Conservation (phyloP, 2,797 vertebrate species). For the Lutjanus argentimaculatus region DNA sequence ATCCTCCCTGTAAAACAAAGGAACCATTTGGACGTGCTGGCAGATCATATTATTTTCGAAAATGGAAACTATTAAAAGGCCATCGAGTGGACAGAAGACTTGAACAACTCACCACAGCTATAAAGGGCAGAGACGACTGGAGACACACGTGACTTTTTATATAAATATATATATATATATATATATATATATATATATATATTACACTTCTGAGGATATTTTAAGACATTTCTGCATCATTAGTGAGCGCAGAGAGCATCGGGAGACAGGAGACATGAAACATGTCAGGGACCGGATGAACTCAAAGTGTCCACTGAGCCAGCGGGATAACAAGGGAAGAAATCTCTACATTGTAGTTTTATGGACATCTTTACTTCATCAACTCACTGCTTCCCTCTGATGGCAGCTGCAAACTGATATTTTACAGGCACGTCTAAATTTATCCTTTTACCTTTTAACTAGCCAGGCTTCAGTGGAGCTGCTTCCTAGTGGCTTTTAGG, state of each 20-base stretch:
- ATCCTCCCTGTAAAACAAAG: constrained; percentile 49
- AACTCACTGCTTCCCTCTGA: neutral
- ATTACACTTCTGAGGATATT: constrained; percentile 24
- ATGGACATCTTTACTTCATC: constrained; percentile 27
- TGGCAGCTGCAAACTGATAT: neutral
- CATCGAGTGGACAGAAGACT: constrained; percentile 34
- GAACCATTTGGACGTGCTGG: constrained; percentile 43
- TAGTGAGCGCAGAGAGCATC: constrained; percentile 1
- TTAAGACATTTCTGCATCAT: constrained; percentile 30
- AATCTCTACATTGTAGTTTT: constrained; percentile 2
- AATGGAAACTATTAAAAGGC: constrained; percentile 66
- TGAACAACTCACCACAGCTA: constrained; percentile 33
- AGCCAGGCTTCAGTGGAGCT: neutral
- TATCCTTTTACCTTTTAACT: neutral
- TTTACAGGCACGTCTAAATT: neutral
- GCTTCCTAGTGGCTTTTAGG: neutral
- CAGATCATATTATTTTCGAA: constrained; percentile 41
- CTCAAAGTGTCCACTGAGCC: constrained; percentile 14
- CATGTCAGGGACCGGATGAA: constrained; percentile 15
- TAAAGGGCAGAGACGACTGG: constrained; percentile 28
- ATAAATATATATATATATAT: no score
- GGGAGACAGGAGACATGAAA: constrained; percentile 33
- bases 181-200: no score
- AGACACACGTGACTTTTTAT: constrained; percentile 28
- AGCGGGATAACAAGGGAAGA: neutral